Percentiles rank a stretch among this genome's conserved stretches.
These are phyloP conservation scores for Carcina quercana DNA, from an alignment of 2,888 invertebrate species.

Conservation along the genomic window DNA sequence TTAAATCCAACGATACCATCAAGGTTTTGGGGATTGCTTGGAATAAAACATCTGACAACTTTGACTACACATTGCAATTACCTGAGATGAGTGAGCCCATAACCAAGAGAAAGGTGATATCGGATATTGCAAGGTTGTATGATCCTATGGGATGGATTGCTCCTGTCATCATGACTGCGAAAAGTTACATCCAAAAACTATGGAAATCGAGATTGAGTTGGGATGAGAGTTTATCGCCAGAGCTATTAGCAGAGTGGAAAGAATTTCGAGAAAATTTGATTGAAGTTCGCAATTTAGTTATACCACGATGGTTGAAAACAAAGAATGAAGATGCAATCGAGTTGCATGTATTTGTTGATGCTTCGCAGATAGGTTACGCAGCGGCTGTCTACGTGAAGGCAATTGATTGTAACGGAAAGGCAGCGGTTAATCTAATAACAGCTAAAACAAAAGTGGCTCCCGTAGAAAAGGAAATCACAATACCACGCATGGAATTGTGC, in stretches of 20 bases:
- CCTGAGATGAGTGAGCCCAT: slow-evolving; percentile 5
- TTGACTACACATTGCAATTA: slow-evolving; percentile 15
- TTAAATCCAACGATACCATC: slow-evolving; percentile 14
- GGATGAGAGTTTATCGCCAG: slow-evolving; percentile 7
- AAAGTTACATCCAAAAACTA: slow-evolving; percentile 9
- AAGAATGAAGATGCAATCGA: slow-evolving; percentile 4
- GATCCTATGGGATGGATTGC: slow-evolving; percentile 21
- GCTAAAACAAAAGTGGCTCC: slow-evolving; percentile 19
- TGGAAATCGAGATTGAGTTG: slow-evolving; percentile 7
- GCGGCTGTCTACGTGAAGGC: slow-evolving; percentile 16
- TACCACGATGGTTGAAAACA: slow-evolving; percentile 12
- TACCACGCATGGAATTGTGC: slow-evolving; percentile 19
- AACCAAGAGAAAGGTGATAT: slow-evolving; percentile 19
- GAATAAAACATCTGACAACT: slow-evolving; percentile 18
- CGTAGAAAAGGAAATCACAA: slow-evolving; percentile 12
- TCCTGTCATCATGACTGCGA: slow-evolving; percentile 4
- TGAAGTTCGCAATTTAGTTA: background rate
- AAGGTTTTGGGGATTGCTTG: slow-evolving; percentile 23
- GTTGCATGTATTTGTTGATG: slow-evolving; percentile 18
- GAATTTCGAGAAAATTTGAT: slow-evolving; percentile 6
- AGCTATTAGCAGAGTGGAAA: slow-evolving; percentile 8
- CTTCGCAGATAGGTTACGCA: slow-evolving; percentile 15
- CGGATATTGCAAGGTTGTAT: slow-evolving; percentile 21
- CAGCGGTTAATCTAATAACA: slow-evolving; percentile 11
- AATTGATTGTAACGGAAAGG: background rate